These are phyloP conservation scores for Meteorus colon DNA, from an alignment of 2,888 invertebrate genomes.

Conservation along the genomic window DNA sequence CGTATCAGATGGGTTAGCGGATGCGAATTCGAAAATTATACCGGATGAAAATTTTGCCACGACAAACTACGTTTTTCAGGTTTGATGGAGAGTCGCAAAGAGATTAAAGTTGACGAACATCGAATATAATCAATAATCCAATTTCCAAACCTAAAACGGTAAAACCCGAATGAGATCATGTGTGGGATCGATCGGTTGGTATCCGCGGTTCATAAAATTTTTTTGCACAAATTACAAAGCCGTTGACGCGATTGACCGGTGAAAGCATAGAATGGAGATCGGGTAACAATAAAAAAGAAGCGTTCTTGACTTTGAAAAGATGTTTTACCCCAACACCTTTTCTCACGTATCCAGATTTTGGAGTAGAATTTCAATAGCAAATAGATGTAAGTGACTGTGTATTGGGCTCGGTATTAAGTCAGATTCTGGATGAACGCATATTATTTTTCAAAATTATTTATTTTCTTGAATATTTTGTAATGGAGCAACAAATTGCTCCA, in stretches of 20 bases:
- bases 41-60: slow-evolving; percentile 55
- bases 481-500: no score
- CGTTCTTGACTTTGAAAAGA: not conserved
- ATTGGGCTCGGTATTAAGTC: slow-evolving; percentile 21
- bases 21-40: slow-evolving; percentile 51
- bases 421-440: no score
- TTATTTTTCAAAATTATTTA: no score
- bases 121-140: slow-evolving; percentile 25
- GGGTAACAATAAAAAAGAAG: not conserved
- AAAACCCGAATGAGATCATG: slow-evolving; percentile 52
- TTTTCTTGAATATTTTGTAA: no score
- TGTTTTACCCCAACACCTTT: no score
- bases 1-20: slow-evolving; percentile 51
- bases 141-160: slow-evolving; percentile 35
- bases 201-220: slow-evolving; percentile 41
- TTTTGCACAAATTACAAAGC: slow-evolving; percentile 5
- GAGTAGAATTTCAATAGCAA: slow-evolving; percentile 13
- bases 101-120: slow-evolving; percentile 34
- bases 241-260: slow-evolving; percentile 14
- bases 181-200: slow-evolving; percentile 54
- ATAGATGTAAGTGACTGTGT: slow-evolving; percentile 26
- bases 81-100: slow-evolving; percentile 19
- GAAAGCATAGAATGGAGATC: slow-evolving; percentile 31
- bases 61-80: slow-evolving; percentile 48
- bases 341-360: slow-evolving; percentile 28